Conservation (phyloP, 2,888 invertebrate genomes). For the Allolobophora icterica region DNA sequence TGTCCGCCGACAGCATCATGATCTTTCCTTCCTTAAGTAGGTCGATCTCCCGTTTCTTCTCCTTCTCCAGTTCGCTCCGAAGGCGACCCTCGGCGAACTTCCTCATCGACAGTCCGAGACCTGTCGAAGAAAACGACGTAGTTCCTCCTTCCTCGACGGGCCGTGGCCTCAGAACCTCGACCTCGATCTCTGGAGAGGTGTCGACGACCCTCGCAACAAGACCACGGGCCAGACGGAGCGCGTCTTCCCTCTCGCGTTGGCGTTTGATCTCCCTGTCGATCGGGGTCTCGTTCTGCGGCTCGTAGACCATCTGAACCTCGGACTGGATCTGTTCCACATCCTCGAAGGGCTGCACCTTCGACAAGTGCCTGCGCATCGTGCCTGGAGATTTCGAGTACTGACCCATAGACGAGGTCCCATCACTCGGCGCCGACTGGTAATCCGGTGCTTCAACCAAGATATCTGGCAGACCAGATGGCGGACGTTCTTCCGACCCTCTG, state of each 20-base stretch:
- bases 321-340: slow-evolving; percentile 20
- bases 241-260: slow-evolving; percentile 68
- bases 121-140: neutral
- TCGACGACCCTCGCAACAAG: neutral
- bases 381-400: neutral
- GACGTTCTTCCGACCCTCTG: neutral
- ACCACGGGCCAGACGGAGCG: slow-evolving; percentile 57
- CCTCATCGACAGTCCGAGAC: slow-evolving; percentile 52
- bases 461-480: neutral
- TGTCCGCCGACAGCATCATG: slow-evolving; percentile 69
- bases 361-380: neutral
- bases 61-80: slow-evolving; percentile 86
- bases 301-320: slow-evolving; percentile 28
- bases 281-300: slow-evolving; percentile 65
- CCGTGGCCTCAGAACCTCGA: neutral
- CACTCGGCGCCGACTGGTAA: neutral
- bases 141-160: slow-evolving; percentile 31
- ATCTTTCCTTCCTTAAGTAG: slow-evolving; percentile 74
- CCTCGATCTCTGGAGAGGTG: neutral
- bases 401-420: neutral
- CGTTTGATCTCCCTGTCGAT: slow-evolving; percentile 69
- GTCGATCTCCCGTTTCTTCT: slow-evolving; percentile 82
- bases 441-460: neutral
- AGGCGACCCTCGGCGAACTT: slow-evolving; percentile 73
- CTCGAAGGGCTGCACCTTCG: slow-evolving; percentile 5